Conservation (phyloP, 2,113 vertebrate species). For the Aegithalos caudatus region DNA sequence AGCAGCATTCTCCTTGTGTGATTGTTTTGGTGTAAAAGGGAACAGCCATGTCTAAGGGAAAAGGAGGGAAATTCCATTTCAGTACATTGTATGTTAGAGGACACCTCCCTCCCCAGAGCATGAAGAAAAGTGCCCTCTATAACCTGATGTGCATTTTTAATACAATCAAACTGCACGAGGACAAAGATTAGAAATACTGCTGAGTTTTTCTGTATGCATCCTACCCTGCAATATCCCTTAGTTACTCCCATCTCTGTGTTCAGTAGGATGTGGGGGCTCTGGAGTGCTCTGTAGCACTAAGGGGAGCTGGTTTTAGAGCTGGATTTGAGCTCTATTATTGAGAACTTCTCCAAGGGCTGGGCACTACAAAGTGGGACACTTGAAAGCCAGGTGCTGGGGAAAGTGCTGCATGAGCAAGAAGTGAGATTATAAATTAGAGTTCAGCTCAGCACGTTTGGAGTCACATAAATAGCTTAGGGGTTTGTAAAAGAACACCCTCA, state of each 20-base stretch:
- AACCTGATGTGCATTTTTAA: not conserved
- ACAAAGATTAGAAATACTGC: not conserved
- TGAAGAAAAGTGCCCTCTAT: not conserved
- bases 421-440: constrained; percentile 44
- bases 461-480: constrained; percentile 1
- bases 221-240: not conserved
- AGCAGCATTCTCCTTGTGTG: not conserved
- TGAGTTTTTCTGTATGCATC: accelerated
- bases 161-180: not conserved
- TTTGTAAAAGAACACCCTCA: constrained; percentile 32
- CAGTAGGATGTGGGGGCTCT: not conserved
- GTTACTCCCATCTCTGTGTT: not conserved
- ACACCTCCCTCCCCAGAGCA: not conserved
- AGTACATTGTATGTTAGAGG: not conserved
- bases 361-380: not conserved
- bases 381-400: not conserved
- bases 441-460: constrained; percentile 20
- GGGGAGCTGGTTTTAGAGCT: not conserved
- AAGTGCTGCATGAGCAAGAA: constrained; percentile 9
- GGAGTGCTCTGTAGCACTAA: not conserved
- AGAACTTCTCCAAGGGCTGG: not conserved
- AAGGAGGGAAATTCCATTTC: not conserved
- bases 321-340: not conserved
- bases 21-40: not conserved
- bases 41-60: not conserved